A percentile compares a stretch with the other conserved stretches of the same genome.
Conservation (phyloP, 2,797 vertebrate genomes). For the Gobionotothen gibberifrons region DNA sequence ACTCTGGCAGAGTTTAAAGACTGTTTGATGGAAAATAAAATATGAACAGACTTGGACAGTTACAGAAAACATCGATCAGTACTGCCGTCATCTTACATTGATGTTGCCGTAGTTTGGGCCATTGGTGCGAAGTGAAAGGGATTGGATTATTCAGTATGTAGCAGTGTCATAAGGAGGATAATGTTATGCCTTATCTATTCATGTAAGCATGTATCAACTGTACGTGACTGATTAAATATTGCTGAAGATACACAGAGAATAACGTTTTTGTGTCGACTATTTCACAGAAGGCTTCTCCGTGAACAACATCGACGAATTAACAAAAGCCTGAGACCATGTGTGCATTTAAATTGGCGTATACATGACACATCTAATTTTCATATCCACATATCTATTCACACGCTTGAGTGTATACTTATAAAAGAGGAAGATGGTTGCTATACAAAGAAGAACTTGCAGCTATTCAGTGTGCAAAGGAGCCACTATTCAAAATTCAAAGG, state of each 20-base stretch:
- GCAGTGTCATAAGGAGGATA: too few relatives aligned
- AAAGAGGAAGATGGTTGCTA: not conserved
- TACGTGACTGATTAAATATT: not conserved
- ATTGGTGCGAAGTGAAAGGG: too few relatives aligned
- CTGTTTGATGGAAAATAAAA: too few relatives aligned
- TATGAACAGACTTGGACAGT: too few relatives aligned
- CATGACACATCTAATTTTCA: not conserved
- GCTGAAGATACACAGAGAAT: not conserved
- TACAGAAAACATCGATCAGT: too few relatives aligned
- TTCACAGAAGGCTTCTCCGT: not conserved
- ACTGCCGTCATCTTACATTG: too few relatives aligned
- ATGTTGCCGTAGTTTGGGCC: too few relatives aligned
- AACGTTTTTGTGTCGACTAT: not conserved
- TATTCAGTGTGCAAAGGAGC: slow-evolving; percentile 24
- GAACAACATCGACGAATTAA: not conserved
- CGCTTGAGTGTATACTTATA: not conserved
- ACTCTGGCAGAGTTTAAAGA: too few relatives aligned
- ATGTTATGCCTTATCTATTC: too few relatives aligned
- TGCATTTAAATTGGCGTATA: not conserved
- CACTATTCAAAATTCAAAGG: slow-evolving; percentile 38
- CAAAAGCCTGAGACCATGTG: not conserved
- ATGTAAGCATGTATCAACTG: not conserved
- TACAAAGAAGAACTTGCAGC: slow-evolving; percentile 14
- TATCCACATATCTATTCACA: not conserved
- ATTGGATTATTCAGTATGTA: too few relatives aligned